A percentile compares a stretch with the other conserved stretches of the same genome.
Evolutionary conservation across 2,113 vertebrate genomes (phyloP).

Genomic region (Aspiorhynchus laticeps): DNA sequence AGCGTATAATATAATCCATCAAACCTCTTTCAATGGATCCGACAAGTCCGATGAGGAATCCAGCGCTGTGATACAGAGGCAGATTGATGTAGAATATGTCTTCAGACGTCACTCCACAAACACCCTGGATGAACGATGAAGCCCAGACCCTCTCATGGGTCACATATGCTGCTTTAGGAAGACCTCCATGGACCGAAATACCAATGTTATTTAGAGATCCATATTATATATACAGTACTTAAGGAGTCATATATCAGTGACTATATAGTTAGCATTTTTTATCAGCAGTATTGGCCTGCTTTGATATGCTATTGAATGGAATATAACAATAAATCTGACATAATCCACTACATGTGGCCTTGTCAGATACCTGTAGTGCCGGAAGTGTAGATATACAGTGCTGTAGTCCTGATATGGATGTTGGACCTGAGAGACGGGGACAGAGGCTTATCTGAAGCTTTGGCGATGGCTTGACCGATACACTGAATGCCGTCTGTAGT

Average conservation of each 20-base stretch:
- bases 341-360: neutral
- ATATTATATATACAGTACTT: neutral
- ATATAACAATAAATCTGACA: slow-evolving; percentile 1
- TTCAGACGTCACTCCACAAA: slow-evolving; percentile 63
- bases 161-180: slow-evolving; percentile 82
- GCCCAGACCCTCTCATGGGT: slow-evolving; percentile 76
- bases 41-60: slow-evolving; percentile 80
- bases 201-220: neutral
- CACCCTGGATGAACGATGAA: slow-evolving; percentile 63
- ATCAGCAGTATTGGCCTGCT: neutral
- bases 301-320: neutral
- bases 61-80: slow-evolving; percentile 86
- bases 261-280: neutral
- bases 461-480: slow-evolving; percentile 68
- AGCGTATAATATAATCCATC: neutral
- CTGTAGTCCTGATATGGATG: slow-evolving; percentile 64
- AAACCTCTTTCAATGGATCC: slow-evolving; percentile 84
- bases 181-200: slow-evolving; percentile 67
- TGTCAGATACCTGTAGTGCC: slow-evolving; percentile 75
- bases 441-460: slow-evolving; percentile 70
- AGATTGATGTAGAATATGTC: slow-evolving; percentile 84
- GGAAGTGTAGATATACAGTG: slow-evolving; percentile 85
- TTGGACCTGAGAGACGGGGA: slow-evolving; percentile 66
- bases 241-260: no score
- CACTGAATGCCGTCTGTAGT: slow-evolving; percentile 69